phyloP scores from a whole-genome alignment of 1,140 invertebrate species.

The Helicoverpa armigera region DNA sequence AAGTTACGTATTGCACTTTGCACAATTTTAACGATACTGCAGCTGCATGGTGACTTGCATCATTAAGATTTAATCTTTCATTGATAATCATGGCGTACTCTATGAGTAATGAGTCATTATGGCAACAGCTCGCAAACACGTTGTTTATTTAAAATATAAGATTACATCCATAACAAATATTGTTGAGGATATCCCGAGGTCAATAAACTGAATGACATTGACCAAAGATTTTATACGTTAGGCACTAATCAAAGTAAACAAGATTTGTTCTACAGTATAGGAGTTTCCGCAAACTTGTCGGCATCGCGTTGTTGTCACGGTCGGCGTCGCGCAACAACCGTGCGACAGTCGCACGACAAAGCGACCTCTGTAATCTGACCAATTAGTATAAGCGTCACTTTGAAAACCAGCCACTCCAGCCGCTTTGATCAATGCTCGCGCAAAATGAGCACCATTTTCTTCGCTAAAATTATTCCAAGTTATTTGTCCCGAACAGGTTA shows the following conservation, averaged over 20 bases:
- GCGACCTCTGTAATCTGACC: constrained; percentile 70
- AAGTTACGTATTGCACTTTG: neutral
- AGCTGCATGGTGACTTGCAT: constrained; percentile 1
- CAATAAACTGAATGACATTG: neutral
- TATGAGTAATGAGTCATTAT: neutral
- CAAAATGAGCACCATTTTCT: constrained; percentile 75
- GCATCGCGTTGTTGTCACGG: constrained; percentile 47
- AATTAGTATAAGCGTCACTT: constrained; percentile 79
- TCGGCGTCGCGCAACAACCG: constrained; percentile 52
- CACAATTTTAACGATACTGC: constrained; percentile 16
- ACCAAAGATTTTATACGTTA: neutral
- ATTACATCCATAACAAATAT: no score
- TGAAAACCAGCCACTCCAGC: constrained; percentile 62
- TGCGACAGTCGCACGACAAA: constrained; percentile 55
- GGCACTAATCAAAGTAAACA: neutral
- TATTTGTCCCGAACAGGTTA: constrained; percentile 71
- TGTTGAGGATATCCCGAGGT: no score
- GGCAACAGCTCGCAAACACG: neutral
- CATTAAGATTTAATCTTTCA: neutral
- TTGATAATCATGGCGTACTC: neutral
- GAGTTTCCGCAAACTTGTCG: constrained; percentile 27
- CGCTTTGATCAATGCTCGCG: constrained; percentile 77
- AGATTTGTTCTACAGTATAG: neutral
- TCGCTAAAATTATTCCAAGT: constrained; percentile 70
- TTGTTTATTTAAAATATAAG: no score